Evolutionary conservation across 2,113 vertebrate genomes (phyloP).

Genomic region (Prionailurus viverrinus): DNA sequence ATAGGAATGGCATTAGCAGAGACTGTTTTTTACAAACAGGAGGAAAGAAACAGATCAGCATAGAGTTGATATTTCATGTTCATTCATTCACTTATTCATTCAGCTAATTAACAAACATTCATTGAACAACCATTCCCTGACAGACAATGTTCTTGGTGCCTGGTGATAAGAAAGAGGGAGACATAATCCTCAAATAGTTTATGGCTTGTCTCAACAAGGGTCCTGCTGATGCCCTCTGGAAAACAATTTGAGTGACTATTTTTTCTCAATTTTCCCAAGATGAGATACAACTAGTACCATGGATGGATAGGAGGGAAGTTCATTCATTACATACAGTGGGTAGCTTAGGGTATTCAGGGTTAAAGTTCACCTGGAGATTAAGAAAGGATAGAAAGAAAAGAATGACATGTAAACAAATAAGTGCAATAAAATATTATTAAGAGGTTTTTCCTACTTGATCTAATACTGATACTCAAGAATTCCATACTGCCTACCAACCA

Average conservation of each 20-base stretch:
- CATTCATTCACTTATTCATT: not conserved
- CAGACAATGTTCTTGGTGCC: not conserved
- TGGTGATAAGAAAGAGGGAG: not conserved
- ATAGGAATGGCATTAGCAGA: not conserved
- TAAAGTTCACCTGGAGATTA: not conserved
- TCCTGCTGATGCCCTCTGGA: not conserved
- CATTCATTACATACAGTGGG: not conserved
- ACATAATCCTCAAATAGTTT: not conserved
- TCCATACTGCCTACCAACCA: not conserved
- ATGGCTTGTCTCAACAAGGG: not conserved
- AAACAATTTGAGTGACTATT: not conserved
- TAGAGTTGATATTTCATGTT: not conserved
- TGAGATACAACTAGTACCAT: not conserved
- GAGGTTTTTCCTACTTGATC: not conserved
- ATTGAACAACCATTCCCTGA: not conserved
- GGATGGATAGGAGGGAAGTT: not conserved
- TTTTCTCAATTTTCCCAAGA: not conserved
- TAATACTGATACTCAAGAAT: not conserved
- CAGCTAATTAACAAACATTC: not conserved
- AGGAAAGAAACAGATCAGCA: not conserved
- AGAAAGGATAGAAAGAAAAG: not conserved
- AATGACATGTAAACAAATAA: not conserved
- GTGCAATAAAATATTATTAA: not conserved
- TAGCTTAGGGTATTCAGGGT: not conserved
- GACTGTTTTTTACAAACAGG: not conserved